phyloP scores from a whole-genome alignment of 2,888 invertebrate species.

The Thymelicus lineola region DNA sequence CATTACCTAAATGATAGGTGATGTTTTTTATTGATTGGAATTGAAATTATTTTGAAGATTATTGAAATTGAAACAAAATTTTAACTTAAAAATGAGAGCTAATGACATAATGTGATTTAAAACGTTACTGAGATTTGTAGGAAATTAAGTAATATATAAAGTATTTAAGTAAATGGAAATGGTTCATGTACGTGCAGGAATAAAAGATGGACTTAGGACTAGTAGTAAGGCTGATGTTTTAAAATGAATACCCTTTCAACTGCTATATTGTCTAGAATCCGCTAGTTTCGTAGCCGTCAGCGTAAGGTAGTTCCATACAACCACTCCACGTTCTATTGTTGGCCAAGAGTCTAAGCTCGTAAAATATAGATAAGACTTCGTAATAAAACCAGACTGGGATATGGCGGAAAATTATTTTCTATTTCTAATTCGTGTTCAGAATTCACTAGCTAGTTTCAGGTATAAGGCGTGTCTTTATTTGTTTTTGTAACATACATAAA shows the following conservation, averaged over 20 bases:
- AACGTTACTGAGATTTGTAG: too few relatives aligned
- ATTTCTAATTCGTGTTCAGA: not conserved
- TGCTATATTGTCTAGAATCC: constrained; percentile 29
- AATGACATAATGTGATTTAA: too few relatives aligned
- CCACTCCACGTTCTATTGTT: constrained; percentile 8
- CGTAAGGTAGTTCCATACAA: constrained; percentile 7
- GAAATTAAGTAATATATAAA: too few relatives aligned
- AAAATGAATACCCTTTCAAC: not conserved
- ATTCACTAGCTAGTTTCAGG: too few relatives aligned
- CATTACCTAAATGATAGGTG: too few relatives aligned
- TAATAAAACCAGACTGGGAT: constrained; percentile 1
- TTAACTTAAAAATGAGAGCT: too few relatives aligned
- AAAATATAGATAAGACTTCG: constrained; percentile 9
- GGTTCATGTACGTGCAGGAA: not conserved
- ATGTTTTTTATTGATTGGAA: too few relatives aligned
- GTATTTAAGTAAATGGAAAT: too few relatives aligned
- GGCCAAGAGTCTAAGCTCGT: constrained; percentile 5
- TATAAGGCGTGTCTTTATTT: too few relatives aligned
- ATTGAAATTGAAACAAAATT: too few relatives aligned
- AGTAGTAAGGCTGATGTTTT: not conserved
- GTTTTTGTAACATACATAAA: too few relatives aligned
- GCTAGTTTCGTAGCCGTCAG: constrained; percentile 52
- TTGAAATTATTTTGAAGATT: too few relatives aligned
- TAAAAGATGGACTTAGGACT: not conserved
- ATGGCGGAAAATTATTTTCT: not conserved